phyloP scores from a whole-genome alignment of 2,797 vertebrate species.

The Danio tinwini region DNA sequence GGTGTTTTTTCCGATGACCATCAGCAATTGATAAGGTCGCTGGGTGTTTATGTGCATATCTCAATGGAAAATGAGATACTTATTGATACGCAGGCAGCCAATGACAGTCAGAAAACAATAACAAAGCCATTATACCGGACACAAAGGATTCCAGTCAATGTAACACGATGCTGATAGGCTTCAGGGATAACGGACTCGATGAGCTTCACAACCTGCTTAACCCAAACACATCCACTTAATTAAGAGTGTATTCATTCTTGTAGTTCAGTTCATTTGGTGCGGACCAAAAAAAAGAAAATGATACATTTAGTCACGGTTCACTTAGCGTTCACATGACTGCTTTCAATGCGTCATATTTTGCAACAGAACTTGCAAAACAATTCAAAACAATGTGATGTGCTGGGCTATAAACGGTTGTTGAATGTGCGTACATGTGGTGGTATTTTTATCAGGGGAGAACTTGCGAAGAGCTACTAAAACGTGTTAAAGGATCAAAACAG shows the following conservation, averaged over 20 bases:
- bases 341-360: too few species aligned
- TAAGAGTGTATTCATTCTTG: not conserved
- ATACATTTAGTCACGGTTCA: too few species aligned
- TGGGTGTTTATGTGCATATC: constrained; percentile 1
- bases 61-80: constrained; percentile 41
- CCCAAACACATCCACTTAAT: not conserved
- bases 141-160: constrained; percentile 17
- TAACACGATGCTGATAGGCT: constrained; percentile 23
- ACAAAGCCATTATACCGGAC: constrained; percentile 24
- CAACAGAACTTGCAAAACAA: too few species aligned
- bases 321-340: too few species aligned
- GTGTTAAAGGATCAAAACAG: too few species aligned
- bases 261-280: not conserved
- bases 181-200: not conserved
- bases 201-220: constrained; percentile 8
- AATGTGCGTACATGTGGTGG: too few species aligned
- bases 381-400: too few species aligned
- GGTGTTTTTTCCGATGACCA: constrained; percentile 28
- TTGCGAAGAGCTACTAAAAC: too few species aligned
- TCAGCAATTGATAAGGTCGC: constrained; percentile 45
- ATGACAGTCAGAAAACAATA: constrained; percentile 37
- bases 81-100: constrained; percentile 32
- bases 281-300: too few species aligned
- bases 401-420: too few species aligned
- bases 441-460: too few species aligned